Percentiles rank a stretch among this genome's conserved stretches.
Conservation (phyloP, 2,113 vertebrate species). For the Trichomycterus rosablanca region DNA sequence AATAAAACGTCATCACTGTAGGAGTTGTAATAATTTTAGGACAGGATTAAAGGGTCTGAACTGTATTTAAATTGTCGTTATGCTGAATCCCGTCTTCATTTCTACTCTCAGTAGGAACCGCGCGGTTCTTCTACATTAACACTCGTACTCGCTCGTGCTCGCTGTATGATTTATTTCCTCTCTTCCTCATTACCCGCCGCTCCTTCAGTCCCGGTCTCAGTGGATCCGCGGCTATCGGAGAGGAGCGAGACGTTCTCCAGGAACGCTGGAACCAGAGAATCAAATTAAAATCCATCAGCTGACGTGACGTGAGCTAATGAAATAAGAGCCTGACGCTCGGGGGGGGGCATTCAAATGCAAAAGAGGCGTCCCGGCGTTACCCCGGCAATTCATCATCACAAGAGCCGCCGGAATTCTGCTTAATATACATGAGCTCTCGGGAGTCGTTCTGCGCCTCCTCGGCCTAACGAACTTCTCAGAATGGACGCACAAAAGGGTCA, state of each 20-base stretch:
- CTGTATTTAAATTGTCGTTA: too few species aligned
- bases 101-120: constrained; percentile 37
- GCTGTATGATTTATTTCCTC: constrained; percentile 51
- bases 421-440: constrained; percentile 91
- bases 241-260: constrained; percentile 8
- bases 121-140: constrained; percentile 34
- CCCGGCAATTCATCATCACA: constrained; percentile 94
- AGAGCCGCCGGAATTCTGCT: constrained; percentile 78
- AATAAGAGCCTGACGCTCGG: constrained; percentile 91
- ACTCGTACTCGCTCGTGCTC: constrained; percentile 40
- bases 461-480: constrained; percentile 89
- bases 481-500: constrained; percentile 77
- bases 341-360: constrained; percentile 88
- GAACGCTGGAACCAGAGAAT: constrained; percentile 48
- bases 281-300: constrained; percentile 91
- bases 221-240: constrained; percentile 56
- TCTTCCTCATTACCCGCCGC: constrained; percentile 38
- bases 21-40: too few species aligned
- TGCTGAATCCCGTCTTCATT: too few species aligned
- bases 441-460: constrained; percentile 82
- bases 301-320: constrained; percentile 86
- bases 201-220: constrained; percentile 72
- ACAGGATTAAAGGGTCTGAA: too few species aligned
- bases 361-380: constrained; percentile 86
- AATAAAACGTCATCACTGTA: too few species aligned